A percentile compares a stretch with the other conserved stretches of the same genome.
These are phyloP conservation scores for Huso huso DNA, from an alignment of 2,797 vertebrate genomes.

Conservation along the genomic window DNA sequence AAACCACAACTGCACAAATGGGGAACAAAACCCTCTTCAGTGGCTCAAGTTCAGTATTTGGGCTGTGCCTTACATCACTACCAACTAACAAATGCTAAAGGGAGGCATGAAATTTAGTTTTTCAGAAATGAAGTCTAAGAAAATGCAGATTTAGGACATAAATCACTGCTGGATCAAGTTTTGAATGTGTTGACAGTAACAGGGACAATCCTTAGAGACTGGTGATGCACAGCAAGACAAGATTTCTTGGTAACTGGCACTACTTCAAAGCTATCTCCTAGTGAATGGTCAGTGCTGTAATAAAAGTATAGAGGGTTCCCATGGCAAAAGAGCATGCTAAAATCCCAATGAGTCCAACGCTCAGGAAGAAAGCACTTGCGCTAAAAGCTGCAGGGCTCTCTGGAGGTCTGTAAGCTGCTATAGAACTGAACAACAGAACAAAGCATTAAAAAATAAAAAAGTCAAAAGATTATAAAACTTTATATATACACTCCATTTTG, in stretches of 20 bases:
- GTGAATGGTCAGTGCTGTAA: conserved; percentile 60
- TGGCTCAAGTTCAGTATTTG: background rate
- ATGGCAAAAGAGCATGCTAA: conserved; percentile 68
- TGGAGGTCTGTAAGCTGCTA: conserved; percentile 64
- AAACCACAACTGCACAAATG: conserved; percentile 6
- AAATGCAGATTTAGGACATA: too few species aligned
- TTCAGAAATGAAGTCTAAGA: too few species aligned
- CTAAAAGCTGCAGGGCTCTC: conserved; percentile 60
- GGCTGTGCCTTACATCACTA: too few species aligned
- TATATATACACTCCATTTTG: background rate
- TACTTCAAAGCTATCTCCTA: too few species aligned
- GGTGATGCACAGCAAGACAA: too few species aligned
- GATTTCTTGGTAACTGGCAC: too few species aligned
- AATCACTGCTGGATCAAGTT: too few species aligned
- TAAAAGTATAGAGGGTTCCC: conserved; percentile 65
- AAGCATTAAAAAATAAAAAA: background rate
- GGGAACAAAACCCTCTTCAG: conserved; percentile 5
- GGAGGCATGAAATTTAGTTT: too few species aligned
- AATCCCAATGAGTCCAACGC: conserved; percentile 64
- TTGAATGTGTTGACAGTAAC: too few species aligned
- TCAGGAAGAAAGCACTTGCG: conserved; percentile 60
- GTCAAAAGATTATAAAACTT: conserved; percentile 7
- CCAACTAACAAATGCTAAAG: too few species aligned
- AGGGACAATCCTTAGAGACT: too few species aligned
- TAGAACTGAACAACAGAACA: conserved; percentile 53